Evolutionary conservation across 2,888 invertebrate genomes (phyloP), one percentile per base, ranked within the genome.

Genomic region (Tiphia femorata): DNA sequence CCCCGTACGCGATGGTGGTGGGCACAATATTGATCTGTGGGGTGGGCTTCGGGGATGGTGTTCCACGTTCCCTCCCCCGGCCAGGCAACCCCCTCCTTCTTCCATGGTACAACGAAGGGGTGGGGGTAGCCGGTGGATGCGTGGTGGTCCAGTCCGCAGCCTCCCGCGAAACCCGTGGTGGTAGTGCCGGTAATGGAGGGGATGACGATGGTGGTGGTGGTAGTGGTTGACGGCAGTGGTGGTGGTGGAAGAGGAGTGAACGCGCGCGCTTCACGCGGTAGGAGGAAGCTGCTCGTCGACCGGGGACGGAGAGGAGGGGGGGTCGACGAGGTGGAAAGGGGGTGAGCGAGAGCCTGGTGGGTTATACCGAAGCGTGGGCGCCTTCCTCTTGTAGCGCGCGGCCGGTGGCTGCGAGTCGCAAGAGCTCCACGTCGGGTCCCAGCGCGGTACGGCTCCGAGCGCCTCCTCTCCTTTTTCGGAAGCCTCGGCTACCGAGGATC

Each of bases 11-110:
- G 70, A 70, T 74, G 74, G 76, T 74, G 75, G 76, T 76, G 76
- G 76, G 76, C 67, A 79, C 76, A 82, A 82, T 82, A 82, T 82
- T 82, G 82, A 82, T 82, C 82, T 79, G 81, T 75, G 73, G 76
- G 78, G 77, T 77, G 76, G 74, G 73, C 70, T 66, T 65, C 58
- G 57, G 66, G 71, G 69, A 64, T 65, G 75, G 69, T 70, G 68
- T 67, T 58, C 64, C 35, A 49, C 40, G 66, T 44, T n/a, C 58
- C 29, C 70, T 46, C 60, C 48, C 29, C 70, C 37, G 48, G 29
- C 30, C 21, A 8, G 30, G 37, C 37, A 52, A 33, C 50, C 30
- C 37, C 55, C 29, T 46, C 70, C 58, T 55, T 51, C 52, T 66
- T 57, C 35, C 52, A 29, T 61, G 56, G 44, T 44, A 40, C 53